Conservation (phyloP, 2,797 vertebrate species). For the Okamejei kenojei region DNA sequence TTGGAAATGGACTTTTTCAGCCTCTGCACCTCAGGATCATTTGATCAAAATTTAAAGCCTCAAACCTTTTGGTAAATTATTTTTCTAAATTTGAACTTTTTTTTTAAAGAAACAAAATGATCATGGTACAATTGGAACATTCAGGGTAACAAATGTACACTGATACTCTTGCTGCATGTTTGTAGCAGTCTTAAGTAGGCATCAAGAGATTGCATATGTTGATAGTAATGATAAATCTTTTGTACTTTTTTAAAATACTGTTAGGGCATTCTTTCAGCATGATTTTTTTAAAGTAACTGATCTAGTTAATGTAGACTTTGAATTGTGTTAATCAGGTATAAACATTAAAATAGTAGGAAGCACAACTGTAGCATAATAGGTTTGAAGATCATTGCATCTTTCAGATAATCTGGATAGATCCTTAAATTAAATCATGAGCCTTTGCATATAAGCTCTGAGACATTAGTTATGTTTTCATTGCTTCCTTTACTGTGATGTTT, state of each 20-base stretch:
- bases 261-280: not conserved
- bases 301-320: conserved; percentile 13
- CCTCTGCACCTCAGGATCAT: not conserved
- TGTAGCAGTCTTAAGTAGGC: not conserved
- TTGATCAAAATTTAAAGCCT: not conserved
- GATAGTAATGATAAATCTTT: conserved; percentile 11
- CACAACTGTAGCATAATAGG: not conserved
- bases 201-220: not conserved
- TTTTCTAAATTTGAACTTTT: conserved; percentile 26
- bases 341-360: not conserved
- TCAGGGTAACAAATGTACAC: not conserved
- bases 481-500: too few species aligned
- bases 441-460: not conserved
- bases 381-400: conserved; percentile 10
- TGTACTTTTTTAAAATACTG: not conserved
- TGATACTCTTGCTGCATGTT: not conserved
- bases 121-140: not conserved
- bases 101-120: not conserved
- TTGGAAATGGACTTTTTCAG: conserved; percentile 4
- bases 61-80: conserved; percentile 29
- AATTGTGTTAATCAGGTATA: not conserved
- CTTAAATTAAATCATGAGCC: not conserved
- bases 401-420: not conserved
- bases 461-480: not conserved
- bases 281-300: not conserved